These are phyloP conservation scores for Masticophis lateralis DNA, from an alignment of 2,797 vertebrate species.

Conservation along the genomic window DNA sequence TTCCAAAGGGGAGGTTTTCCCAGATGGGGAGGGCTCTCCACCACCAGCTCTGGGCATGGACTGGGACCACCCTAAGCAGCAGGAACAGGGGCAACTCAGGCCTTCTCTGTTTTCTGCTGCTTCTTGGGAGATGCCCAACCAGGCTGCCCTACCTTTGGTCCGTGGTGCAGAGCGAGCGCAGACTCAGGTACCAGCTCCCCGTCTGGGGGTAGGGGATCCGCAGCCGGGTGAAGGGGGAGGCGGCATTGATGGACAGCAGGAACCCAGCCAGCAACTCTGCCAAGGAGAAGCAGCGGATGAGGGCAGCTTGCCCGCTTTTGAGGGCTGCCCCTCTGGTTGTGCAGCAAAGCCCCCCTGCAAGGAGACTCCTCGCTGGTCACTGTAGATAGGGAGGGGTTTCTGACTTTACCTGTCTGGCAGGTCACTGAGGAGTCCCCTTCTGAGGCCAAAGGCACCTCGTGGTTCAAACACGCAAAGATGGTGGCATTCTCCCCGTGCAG, in stretches of 20 bases:
- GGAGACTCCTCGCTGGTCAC: not conserved
- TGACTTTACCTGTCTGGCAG: constrained; percentile 85
- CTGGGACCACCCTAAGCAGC: not conserved
- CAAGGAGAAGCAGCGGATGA: not conserved
- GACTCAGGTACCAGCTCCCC: constrained; percentile 94
- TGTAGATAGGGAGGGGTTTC: accelerated
- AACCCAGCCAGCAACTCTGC: constrained; percentile 87
- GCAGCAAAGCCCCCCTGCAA: not conserved
- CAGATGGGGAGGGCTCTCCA: not conserved
- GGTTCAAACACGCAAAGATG: constrained; percentile 91
- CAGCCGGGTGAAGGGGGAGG: constrained; percentile 83
- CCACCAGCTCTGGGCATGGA: not conserved
- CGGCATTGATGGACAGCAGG: constrained; percentile 83
- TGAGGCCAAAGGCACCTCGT: constrained; percentile 87
- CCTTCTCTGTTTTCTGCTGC: not conserved
- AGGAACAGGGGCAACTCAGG: not conserved
- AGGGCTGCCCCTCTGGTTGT: not conserved
- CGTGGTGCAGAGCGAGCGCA: constrained; percentile 84
- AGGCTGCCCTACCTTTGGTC: constrained; percentile 80
- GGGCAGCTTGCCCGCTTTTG: not conserved
- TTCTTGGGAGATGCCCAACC: not conserved
- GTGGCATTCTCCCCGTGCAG: constrained; percentile 88
- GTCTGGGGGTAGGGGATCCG: constrained; percentile 95
- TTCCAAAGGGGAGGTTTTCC: not conserved
- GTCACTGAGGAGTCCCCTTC: constrained; percentile 81